phyloP scores from a whole-genome alignment of 53 echinoderm and acorn worm genomes.

The Paracentrotus lividus region DNA sequence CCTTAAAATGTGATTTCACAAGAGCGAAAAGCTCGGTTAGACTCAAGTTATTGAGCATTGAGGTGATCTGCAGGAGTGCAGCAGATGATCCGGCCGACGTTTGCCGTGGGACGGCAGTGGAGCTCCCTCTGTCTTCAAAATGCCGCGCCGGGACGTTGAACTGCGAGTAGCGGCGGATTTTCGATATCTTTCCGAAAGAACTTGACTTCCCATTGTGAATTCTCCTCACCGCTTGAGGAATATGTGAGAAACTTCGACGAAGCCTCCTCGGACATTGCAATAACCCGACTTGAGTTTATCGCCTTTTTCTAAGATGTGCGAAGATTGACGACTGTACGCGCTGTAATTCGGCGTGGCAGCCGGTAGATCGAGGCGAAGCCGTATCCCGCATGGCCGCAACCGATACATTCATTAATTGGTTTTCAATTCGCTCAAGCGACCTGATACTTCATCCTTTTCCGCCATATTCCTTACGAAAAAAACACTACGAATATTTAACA shows the following conservation, averaged over 20 bases:
- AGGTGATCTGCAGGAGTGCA: background rate
- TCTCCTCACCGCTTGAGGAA: background rate
- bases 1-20: conserved; percentile 20
- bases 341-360: conserved; percentile 19
- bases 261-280: background rate
- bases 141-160: conserved; percentile 12
- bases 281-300: background rate
- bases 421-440: too few relatives aligned
- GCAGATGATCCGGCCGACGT: conserved; percentile 14
- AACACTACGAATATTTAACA: too few relatives aligned
- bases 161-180: background rate
- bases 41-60: background rate
- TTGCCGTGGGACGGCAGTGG: background rate
- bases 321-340: background rate
- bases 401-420: too few relatives aligned
- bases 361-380: background rate
- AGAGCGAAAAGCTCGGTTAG: background rate
- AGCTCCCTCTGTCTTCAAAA: background rate
- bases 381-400: background rate
- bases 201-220: background rate
- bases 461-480: too few relatives aligned
- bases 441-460: too few relatives aligned
- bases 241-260: background rate
- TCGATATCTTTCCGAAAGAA: background rate
- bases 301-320: background rate